These are phyloP conservation scores for Scomber colias DNA, from an alignment of 2,113 vertebrate species.

Conservation along the genomic window DNA sequence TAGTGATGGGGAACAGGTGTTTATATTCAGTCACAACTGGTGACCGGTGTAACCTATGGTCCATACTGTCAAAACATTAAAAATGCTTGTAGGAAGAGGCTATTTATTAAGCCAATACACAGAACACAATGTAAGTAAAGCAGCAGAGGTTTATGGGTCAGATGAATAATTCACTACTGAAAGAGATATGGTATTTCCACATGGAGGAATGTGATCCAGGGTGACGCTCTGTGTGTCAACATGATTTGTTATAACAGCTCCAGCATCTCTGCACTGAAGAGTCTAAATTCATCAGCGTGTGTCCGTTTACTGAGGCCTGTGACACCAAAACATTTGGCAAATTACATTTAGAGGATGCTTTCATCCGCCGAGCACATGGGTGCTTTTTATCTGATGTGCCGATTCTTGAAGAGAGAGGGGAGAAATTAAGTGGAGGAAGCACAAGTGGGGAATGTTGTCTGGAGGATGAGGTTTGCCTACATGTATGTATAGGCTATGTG, in stretches of 20 bases:
- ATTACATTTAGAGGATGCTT: constrained; percentile 47
- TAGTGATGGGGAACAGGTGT: too few relatives aligned
- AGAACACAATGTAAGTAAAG: constrained; percentile 9
- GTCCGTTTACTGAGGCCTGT: neutral
- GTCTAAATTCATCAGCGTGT: constrained; percentile 19
- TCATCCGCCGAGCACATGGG: neutral
- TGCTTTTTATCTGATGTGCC: constrained; percentile 38
- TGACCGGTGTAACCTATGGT: neutral
- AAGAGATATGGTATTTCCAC: constrained; percentile 49
- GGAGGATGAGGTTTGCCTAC: constrained; percentile 12
- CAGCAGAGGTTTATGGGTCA: constrained; percentile 1
- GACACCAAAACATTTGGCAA: constrained; percentile 18
- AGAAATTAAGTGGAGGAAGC: constrained; percentile 31
- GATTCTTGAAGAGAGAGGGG: constrained; percentile 9
- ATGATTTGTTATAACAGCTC: constrained; percentile 16
- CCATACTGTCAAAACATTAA: neutral
- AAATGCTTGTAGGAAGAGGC: neutral
- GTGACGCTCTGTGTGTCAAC: constrained; percentile 33
- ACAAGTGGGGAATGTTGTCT: constrained; percentile 6
- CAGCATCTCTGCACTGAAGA: neutral
- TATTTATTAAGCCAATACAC: neutral
- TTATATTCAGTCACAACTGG: too few relatives aligned
- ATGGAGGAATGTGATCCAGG: constrained; percentile 28
- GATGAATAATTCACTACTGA: constrained; percentile 44
- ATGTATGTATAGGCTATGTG: neutral